Evolutionary conservation across 2,113 vertebrate species (phyloP).

Genomic region (Strix uralensis): DNA sequence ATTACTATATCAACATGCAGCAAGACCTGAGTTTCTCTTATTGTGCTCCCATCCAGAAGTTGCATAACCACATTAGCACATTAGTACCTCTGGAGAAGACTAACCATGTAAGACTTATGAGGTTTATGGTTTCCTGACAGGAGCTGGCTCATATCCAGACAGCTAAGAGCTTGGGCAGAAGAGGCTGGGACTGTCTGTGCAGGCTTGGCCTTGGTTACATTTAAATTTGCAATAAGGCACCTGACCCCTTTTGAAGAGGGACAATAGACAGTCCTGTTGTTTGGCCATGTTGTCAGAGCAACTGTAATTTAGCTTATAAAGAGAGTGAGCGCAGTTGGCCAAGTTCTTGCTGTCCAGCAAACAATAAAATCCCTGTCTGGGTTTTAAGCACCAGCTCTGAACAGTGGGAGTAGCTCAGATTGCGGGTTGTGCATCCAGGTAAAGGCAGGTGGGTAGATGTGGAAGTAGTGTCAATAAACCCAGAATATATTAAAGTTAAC

Average conservation of each 20-base stretch:
- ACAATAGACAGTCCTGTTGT: background rate
- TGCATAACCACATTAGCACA: background rate
- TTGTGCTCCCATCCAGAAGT: background rate
- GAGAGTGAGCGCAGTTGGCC: background rate
- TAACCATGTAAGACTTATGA: background rate
- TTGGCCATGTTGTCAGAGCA: background rate
- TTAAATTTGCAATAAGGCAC: background rate
- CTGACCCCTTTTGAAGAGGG: background rate
- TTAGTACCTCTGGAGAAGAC: background rate
- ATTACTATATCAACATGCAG: accelerated
- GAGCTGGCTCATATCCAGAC: background rate
- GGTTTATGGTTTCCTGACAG: background rate
- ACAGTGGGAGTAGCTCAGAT: background rate
- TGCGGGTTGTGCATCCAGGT: background rate
- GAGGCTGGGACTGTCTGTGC: background rate
- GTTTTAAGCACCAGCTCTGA: background rate
- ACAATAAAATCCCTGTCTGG: background rate
- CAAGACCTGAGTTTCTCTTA: background rate
- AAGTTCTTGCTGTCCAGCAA: background rate
- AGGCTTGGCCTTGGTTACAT: background rate
- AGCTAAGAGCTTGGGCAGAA: background rate
- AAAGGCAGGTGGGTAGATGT: background rate
- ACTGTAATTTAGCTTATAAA: background rate
- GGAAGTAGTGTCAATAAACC: background rate
- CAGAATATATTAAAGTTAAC: background rate